Conservation (phyloP, 1,140 invertebrate species). For the Anoplolepis gracilipes region DNA sequence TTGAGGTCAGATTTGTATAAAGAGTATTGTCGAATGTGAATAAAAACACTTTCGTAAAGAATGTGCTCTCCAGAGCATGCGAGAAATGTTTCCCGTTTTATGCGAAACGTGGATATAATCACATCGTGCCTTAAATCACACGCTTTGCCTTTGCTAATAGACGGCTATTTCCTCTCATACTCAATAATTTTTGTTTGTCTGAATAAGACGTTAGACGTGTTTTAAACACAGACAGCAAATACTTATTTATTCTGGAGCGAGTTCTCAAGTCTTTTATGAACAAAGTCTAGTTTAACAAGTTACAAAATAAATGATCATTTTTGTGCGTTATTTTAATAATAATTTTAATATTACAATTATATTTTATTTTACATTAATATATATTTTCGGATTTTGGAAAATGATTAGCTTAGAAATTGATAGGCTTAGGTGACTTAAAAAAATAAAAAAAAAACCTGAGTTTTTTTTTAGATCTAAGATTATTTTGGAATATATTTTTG, state of each 20-base stretch:
- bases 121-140: constrained; percentile 27
- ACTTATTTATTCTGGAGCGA: constrained; percentile 35
- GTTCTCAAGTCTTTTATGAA: background rate
- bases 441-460: background rate
- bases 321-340: background rate
- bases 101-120: constrained; percentile 26
- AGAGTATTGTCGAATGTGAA: background rate
- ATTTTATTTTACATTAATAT: too few species aligned
- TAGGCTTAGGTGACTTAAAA: background rate
- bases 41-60: background rate
- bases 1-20: background rate
- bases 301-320: background rate
- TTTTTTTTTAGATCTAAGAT: background rate
- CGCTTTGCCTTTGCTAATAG: constrained; percentile 14
- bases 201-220: constrained; percentile 32
- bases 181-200: constrained; percentile 28
- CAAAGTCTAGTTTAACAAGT: background rate
- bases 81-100: constrained; percentile 5
- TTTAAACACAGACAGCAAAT: background rate
- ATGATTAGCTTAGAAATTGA: background rate
- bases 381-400: background rate
- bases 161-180: constrained; percentile 15
- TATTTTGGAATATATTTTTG: background rate
- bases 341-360: background rate
- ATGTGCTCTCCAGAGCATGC: background rate